Evolutionary conservation across 2,888 invertebrate species (phyloP).

Genomic region (Hemicrepidius hirtus): DNA sequence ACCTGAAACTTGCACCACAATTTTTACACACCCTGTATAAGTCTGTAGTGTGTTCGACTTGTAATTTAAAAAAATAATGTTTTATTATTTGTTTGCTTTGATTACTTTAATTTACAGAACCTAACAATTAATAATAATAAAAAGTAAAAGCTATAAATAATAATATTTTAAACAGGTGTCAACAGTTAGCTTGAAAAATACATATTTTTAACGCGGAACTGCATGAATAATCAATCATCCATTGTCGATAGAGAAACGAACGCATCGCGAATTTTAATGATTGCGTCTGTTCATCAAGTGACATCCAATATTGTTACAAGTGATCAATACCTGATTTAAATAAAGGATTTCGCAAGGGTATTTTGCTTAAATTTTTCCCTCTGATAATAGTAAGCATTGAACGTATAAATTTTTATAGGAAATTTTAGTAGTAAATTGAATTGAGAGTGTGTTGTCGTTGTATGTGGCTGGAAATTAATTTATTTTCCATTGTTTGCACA

Average conservation of each 20-base stretch:
- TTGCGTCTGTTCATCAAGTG: slow-evolving; percentile 33
- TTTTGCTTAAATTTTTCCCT: slow-evolving; percentile 7
- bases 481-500: slow-evolving; percentile 48
- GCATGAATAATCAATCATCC: slow-evolving; percentile 34
- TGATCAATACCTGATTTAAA: slow-evolving; percentile 43
- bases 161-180: slow-evolving; percentile 31
- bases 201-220: slow-evolving; percentile 16
- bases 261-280: slow-evolving; percentile 39
- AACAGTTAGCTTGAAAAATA: slow-evolving; percentile 13
- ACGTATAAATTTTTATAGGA: background rate
- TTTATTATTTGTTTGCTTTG: no score
- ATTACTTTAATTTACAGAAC: no score
- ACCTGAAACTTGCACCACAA: no score
- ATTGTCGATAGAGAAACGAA: slow-evolving; percentile 22
- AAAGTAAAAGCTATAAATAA: background rate
- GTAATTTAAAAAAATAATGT: no score
- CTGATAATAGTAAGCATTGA: background rate
- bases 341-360: slow-evolving; percentile 2
- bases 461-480: slow-evolving; percentile 43
- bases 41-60: no score
- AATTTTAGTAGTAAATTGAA: slow-evolving; percentile 25
- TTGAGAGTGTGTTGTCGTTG: slow-evolving; percentile 3
- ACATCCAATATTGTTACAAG: slow-evolving; percentile 29
- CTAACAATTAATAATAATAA: no score
- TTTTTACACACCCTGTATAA: no score